These are phyloP conservation scores for Synanthedon myopaeformis DNA, from an alignment of 2,888 invertebrate genomes.

Conservation along the genomic window DNA sequence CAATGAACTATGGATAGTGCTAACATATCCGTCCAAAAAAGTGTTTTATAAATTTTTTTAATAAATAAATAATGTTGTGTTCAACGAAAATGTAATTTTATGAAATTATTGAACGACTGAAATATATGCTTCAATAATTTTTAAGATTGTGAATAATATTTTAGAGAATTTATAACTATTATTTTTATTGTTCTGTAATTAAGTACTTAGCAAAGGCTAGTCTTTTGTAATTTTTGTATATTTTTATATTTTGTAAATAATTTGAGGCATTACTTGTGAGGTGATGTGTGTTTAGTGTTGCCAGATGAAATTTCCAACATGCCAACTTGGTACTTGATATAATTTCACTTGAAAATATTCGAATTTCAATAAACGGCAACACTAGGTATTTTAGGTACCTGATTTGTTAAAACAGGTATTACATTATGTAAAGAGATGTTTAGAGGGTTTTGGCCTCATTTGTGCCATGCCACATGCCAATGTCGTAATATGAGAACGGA, in stretches of 20 bases:
- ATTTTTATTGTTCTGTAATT: slow-evolving; percentile 19
- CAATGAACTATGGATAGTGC: neutral
- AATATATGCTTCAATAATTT: slow-evolving; percentile 23
- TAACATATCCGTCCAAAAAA: neutral
- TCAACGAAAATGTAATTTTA: slow-evolving; percentile 47
- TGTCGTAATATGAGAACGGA: too few relatives aligned
- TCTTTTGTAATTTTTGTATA: slow-evolving; percentile 58
- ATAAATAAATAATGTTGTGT: slow-evolving; percentile 33
- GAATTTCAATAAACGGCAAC: too few relatives aligned
- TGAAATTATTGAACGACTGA: slow-evolving; percentile 43
- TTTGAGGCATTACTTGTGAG: slow-evolving; percentile 38
- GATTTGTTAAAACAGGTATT: neutral
- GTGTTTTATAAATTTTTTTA: slow-evolving; percentile 4
- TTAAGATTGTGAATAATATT: slow-evolving; percentile 38
- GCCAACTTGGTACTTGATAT: neutral
- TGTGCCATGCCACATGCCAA: too few relatives aligned
- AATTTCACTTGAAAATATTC: neutral
- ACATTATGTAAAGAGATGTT: neutral
- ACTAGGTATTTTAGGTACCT: neutral
- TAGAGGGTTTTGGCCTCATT: too few relatives aligned
- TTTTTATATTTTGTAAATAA: slow-evolving; percentile 28
- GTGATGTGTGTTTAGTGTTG: neutral
- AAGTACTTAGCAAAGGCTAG: slow-evolving; percentile 64
- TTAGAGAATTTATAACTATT: slow-evolving; percentile 45
- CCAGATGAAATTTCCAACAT: neutral